Evolutionary conservation across 2,797 vertebrate genomes (phyloP).

Genomic region (Hozukius guyotensis): DNA sequence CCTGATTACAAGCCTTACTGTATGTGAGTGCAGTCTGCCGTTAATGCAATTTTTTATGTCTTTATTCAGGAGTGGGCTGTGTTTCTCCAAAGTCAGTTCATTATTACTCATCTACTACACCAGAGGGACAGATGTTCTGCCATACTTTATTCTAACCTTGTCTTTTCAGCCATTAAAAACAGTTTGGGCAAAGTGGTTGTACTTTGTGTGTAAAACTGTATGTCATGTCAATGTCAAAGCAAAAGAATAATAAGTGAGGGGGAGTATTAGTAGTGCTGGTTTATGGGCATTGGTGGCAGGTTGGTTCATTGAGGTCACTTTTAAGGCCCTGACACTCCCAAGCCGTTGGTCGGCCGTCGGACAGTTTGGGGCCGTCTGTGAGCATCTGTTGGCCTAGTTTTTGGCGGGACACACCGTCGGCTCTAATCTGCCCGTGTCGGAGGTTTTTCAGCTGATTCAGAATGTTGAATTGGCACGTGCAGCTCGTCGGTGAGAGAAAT

Average conservation of each 20-base stretch:
- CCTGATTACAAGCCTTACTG: conserved; percentile 18
- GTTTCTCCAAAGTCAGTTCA: conserved; percentile 39
- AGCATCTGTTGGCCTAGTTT: too few species aligned
- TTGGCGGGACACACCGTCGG: too few species aligned
- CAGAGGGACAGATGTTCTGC: conserved; percentile 45
- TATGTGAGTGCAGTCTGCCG: conserved; percentile 6
- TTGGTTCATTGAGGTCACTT: neutral
- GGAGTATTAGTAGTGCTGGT: neutral
- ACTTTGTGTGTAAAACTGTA: conserved; percentile 3
- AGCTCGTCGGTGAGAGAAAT: too few species aligned
- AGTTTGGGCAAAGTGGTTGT: conserved; percentile 15
- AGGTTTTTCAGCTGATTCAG: too few species aligned
- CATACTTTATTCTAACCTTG: conserved; percentile 21
- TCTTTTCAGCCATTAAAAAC: conserved; percentile 24
- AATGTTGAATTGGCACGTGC: too few species aligned
- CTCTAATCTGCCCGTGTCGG: too few species aligned
- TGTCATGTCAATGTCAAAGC: conserved; percentile 27
- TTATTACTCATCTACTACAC: conserved; percentile 32
- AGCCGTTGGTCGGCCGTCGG: too few species aligned
- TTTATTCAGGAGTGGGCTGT: conserved; percentile 16
- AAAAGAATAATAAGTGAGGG: conserved; percentile 6
- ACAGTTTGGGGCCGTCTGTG: too few species aligned
- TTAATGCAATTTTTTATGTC: conserved; percentile 39
- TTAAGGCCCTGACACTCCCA: neutral
- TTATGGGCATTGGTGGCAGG: neutral